phyloP scores from a whole-genome alignment of 2,113 vertebrate genomes.

The Helogale parvula region DNA sequence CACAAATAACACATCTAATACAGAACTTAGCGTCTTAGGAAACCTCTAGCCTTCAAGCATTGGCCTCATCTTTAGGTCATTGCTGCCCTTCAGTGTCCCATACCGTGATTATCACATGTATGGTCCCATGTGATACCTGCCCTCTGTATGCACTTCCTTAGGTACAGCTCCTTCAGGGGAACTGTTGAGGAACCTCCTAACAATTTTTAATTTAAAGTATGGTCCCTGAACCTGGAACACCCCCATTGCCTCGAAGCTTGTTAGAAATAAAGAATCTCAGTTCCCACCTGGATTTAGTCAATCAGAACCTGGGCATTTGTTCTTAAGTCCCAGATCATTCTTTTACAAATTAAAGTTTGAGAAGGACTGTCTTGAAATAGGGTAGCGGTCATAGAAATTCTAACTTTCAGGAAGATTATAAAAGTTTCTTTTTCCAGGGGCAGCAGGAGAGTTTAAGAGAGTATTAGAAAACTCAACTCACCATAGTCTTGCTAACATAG shows the following conservation, averaged over 20 bases:
- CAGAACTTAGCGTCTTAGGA: neutral
- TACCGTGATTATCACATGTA: neutral
- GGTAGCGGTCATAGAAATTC: neutral
- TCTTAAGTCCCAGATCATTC: neutral
- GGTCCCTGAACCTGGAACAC: neutral
- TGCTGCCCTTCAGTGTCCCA: neutral
- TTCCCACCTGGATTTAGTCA: neutral
- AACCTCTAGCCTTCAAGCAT: neutral
- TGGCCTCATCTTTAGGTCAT: neutral
- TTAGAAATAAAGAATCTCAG: neutral
- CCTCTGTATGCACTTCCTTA: neutral
- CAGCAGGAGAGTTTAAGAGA: neutral
- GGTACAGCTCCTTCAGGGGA: neutral
- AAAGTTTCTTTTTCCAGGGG: conserved; percentile 19
- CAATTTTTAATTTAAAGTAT: neutral
- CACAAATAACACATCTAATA: neutral
- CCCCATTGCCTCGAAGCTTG: neutral
- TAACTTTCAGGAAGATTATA: conserved; percentile 6
- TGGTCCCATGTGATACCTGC: neutral
- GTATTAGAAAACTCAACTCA: neutral
- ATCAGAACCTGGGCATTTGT: neutral
- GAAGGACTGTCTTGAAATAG: conserved; percentile 6
- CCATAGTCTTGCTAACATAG: neutral
- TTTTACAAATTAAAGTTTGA: conserved; percentile 25
- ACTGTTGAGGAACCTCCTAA: neutral